These are phyloP conservation scores for Euura saliciscinereae DNA, from an alignment of 1,140 invertebrate species.

Conservation along the genomic window DNA sequence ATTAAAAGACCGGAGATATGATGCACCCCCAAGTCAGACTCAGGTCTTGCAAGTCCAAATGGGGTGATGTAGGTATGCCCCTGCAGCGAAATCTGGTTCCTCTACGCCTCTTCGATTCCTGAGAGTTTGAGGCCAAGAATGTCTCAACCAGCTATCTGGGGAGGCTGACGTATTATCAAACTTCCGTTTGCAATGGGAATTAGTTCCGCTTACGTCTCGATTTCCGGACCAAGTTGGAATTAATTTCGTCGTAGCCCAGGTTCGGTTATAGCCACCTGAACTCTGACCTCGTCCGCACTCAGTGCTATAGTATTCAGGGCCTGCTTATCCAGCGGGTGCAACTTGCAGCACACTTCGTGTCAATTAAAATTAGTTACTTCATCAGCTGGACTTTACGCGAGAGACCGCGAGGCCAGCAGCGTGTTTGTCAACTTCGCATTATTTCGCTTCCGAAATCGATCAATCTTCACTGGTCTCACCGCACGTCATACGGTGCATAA, in stretches of 20 bases:
- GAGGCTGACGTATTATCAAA: constrained; percentile 7
- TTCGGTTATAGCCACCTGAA: not conserved
- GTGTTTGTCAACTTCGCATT: too few relatives aligned
- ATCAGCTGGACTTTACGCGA: too few relatives aligned
- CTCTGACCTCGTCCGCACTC: not conserved
- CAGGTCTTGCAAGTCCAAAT: not conserved
- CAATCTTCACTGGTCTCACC: too few relatives aligned
- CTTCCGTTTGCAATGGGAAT: constrained; percentile 4
- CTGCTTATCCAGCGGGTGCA: too few relatives aligned
- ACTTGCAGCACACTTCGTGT: too few relatives aligned
- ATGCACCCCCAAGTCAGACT: not conserved
- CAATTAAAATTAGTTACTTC: too few relatives aligned
- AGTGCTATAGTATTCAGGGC: too few relatives aligned
- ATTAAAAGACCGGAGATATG: not conserved
- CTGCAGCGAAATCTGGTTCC: not conserved
- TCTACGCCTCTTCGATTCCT: not conserved
- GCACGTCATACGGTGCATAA: too few relatives aligned
- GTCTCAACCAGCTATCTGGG: not conserved
- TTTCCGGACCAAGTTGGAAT: constrained; percentile 7
- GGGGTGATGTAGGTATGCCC: not conserved
- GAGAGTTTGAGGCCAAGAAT: not conserved
- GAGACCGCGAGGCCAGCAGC: too few relatives aligned
- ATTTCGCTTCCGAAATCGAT: too few relatives aligned
- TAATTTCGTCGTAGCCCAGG: not conserved
- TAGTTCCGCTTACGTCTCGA: constrained; percentile 6